Percentiles rank a stretch among this genome's conserved stretches.
phyloP scores from a whole-genome alignment of 2,797 vertebrate genomes.

The Hybognathus amarus region DNA sequence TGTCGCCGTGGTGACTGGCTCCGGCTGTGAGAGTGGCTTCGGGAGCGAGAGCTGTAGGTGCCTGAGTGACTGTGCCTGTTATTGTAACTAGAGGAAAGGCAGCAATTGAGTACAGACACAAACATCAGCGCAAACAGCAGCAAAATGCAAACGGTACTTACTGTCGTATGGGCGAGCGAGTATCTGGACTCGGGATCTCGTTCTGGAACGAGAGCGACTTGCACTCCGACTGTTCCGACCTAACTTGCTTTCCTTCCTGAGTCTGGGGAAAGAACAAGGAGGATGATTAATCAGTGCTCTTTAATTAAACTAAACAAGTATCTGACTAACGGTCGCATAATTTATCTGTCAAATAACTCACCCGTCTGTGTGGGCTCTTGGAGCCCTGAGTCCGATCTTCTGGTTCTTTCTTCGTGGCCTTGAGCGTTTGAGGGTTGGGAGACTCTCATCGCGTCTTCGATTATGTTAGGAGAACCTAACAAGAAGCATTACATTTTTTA shows the following conservation, averaged over 20 bases:
- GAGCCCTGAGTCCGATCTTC: slow-evolving; percentile 88
- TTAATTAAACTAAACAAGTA: background rate
- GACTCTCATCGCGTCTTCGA: slow-evolving; percentile 92
- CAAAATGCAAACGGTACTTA: slow-evolving; percentile 72
- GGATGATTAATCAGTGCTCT: background rate
- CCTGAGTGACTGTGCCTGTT: slow-evolving; percentile 94
- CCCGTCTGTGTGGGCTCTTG: slow-evolving; percentile 98
- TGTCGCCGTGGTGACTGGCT: slow-evolving; percentile 91
- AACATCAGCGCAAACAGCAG: background rate
- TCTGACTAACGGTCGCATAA: background rate
- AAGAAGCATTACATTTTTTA: slow-evolving; percentile 21
- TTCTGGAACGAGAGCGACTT: slow-evolving; percentile 88
- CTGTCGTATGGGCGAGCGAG: slow-evolving; percentile 91
- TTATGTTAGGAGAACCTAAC: slow-evolving; percentile 88
- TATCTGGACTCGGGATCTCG: slow-evolving; percentile 90
- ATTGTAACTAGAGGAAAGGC: slow-evolving; percentile 83
- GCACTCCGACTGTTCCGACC: slow-evolving; percentile 91
- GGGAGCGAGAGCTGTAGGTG: slow-evolving; percentile 95
- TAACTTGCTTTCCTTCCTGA: slow-evolving; percentile 93
- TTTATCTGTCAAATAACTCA: slow-evolving; percentile 64
- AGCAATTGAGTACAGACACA: background rate
- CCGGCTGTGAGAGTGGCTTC: slow-evolving; percentile 93
- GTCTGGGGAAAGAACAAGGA: slow-evolving; percentile 66
- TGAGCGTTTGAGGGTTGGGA: slow-evolving; percentile 83
- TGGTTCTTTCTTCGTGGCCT: slow-evolving; percentile 89